Base-by-base conservation (phyloP, 1,140 invertebrate species). In the Chlorops oryzae region DNA sequence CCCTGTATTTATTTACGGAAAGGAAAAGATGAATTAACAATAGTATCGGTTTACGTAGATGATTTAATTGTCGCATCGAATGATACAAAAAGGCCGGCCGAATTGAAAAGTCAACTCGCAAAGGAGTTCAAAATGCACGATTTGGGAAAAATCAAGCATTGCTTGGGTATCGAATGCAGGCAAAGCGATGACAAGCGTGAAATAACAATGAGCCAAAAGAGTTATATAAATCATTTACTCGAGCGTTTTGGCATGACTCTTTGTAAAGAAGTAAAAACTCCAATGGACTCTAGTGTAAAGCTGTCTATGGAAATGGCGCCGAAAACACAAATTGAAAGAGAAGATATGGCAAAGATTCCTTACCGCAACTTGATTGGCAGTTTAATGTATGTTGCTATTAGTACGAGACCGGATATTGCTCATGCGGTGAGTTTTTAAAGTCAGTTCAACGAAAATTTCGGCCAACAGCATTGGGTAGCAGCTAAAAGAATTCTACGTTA, bases 321-420 rank as follows among this genome's bases (percentile, higher is more conserved):
- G n/a, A 41, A 4, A 10, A 41, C 22, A 6, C 15, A 32, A 32
- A 17, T 12, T n/a, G 44, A 34, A 21, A n/a, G 21, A 20, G 44
- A 47, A 13, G 13, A 18, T 3, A 20, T 18, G 23, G 25, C 24
- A n/a, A 13, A 22, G 2, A 27, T 10, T n/a, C 41, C 50, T 28
- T 75, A 63, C 54, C 53, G 59, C 20, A 53, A 75, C 46, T 48
- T 61, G n/a, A 57, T 75, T 34, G 72, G 72, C 13, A 46, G 44
- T 24, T 53, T 77, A 13, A 46, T 75, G 40, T 75, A 65, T 61
- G 21, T 73, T 6, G 39, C 62, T 17, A 47, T 47, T 7, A 43
- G 44, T 5, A 64, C 67, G 7, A 44, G 75, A 46, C 74, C 72
- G 35, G 74, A 77, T 56, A 65, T 76, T 18, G 37, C 61, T 6